phyloP scores from a whole-genome alignment of 2,797 vertebrate species.

The Clarias fuscus region DNA sequence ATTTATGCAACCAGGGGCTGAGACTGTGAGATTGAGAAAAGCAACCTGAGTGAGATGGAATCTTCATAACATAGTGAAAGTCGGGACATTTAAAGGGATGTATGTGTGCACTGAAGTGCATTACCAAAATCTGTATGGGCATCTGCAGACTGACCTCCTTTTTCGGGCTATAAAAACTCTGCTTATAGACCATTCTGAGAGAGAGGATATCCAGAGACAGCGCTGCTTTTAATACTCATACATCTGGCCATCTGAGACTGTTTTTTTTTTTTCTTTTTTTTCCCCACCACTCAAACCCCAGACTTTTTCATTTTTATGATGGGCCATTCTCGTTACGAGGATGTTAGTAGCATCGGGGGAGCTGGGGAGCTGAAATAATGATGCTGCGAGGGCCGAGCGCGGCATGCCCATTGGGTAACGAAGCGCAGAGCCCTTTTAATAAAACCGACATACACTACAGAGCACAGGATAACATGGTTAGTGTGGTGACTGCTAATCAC shows the following conservation, averaged over 20 bases:
- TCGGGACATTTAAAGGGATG: neutral
- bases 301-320: conserved; percentile 56
- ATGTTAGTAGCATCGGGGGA: conserved; percentile 55
- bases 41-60: neutral
- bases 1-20: no score
- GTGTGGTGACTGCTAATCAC: conserved; percentile 27
- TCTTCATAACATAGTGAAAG: neutral
- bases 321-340: conserved; percentile 52
- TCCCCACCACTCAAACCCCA: neutral
- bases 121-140: conserved; percentile 26
- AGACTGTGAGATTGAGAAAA: conserved; percentile 3
- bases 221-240: conserved; percentile 60
- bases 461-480: conserved; percentile 17
- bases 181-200: conserved; percentile 42
- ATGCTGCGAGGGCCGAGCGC: conserved; percentile 1
- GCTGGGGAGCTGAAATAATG: conserved; percentile 33
- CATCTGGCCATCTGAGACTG: conserved; percentile 52
- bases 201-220: conserved; percentile 72
- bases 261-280: neutral
- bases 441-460: conserved; percentile 13
- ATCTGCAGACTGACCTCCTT: conserved; percentile 30
- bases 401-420: conserved; percentile 27
- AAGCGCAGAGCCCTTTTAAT: conserved; percentile 43
- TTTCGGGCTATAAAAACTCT: conserved; percentile 35
- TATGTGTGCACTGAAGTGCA: neutral